phyloP scores from a whole-genome alignment of 1,140 invertebrate species.

The Anoplophora glabripennis region DNA sequence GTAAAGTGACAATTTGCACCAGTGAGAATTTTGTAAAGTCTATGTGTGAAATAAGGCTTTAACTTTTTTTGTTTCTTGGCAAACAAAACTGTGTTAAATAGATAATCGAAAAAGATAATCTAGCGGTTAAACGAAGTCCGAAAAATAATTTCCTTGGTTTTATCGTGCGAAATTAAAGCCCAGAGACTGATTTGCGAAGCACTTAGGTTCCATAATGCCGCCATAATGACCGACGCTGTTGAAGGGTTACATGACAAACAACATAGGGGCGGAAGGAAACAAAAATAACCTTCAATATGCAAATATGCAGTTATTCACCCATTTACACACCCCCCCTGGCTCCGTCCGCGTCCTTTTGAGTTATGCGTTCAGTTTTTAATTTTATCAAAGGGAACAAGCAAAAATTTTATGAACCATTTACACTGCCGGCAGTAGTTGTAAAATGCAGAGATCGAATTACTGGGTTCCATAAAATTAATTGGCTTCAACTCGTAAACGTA shows the following conservation, averaged over 20 bases:
- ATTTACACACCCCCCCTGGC: constrained; percentile 42
- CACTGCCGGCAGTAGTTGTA: background rate
- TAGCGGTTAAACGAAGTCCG: too few species aligned
- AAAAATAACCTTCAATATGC: constrained; percentile 46
- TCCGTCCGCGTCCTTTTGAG: constrained; percentile 20
- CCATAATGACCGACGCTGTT: constrained; percentile 38
- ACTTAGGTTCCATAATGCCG: constrained; percentile 6
- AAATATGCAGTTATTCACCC: constrained; percentile 46
- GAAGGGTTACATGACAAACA: constrained; percentile 47
- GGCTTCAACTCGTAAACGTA: constrained; percentile 42
- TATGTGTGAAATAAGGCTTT: too few species aligned
- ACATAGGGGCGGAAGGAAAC: constrained; percentile 45
- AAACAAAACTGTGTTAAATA: too few species aligned
- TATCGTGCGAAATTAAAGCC: too few species aligned
- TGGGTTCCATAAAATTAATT: constrained; percentile 39
- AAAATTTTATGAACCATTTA: constrained; percentile 17
- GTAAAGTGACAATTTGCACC: too few species aligned
- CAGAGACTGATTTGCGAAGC: too few species aligned
- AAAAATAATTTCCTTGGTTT: too few species aligned
- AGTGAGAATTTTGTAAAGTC: too few species aligned
- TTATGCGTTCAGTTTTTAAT: constrained; percentile 17
- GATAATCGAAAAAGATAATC: too few species aligned
- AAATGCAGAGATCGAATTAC: too few species aligned
- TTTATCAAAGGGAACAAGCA: constrained; percentile 3
- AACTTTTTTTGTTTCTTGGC: too few species aligned